Evolutionary conservation across 2,888 invertebrate species (phyloP).

Genomic region (Ornithoptera alexandrae): DNA sequence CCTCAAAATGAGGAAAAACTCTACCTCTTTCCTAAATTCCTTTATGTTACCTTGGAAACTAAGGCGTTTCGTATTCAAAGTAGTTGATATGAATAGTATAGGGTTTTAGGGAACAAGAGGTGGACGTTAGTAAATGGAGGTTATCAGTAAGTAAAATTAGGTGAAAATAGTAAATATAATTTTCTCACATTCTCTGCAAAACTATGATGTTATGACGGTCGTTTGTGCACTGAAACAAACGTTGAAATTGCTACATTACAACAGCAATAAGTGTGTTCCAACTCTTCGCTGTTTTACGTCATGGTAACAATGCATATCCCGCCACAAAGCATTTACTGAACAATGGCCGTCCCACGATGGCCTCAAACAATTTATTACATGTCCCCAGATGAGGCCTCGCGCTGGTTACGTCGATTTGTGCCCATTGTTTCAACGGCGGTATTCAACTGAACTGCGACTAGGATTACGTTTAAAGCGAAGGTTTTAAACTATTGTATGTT

Average conservation of each 20-base stretch:
- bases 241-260: background rate
- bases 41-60: no score
- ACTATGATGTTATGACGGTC: background rate
- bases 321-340: conserved; percentile 16
- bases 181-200: no score
- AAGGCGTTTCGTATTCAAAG: no score
- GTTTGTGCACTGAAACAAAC: background rate
- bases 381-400: conserved; percentile 35
- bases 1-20: no score
- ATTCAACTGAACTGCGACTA: conserved; percentile 12
- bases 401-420: conserved; percentile 37
- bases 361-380: conserved; percentile 36
- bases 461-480: conserved; percentile 11
- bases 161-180: no score
- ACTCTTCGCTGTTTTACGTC: background rate
- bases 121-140: no score
- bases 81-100: no score
- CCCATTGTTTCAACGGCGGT: conserved; percentile 20
- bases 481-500: background rate
- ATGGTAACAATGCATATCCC: conserved; percentile 2
- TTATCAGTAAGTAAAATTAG: no score
- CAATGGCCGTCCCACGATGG: conserved; percentile 28
- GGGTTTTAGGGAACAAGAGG: no score
- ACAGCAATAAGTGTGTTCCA: background rate
- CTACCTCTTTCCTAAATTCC: no score